These are phyloP conservation scores for Castor canadensis DNA, from an alignment of 2,113 vertebrate species.

Conservation along the genomic window DNA sequence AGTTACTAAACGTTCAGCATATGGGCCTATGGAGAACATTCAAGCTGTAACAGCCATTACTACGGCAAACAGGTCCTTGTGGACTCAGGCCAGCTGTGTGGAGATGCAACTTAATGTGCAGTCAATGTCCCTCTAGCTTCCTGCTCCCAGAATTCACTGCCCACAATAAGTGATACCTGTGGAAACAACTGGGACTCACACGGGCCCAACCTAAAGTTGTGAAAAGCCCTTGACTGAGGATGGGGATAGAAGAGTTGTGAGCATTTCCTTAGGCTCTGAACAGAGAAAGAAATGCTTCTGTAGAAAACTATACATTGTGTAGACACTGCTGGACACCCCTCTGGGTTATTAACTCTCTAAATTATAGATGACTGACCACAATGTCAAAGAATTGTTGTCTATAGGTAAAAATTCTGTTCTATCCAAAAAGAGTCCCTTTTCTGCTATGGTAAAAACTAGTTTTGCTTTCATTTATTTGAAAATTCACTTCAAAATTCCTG, in stretches of 20 bases:
- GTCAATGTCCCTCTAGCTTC: background rate
- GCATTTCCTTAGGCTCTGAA: background rate
- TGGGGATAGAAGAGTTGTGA: background rate
- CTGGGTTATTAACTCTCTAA: background rate
- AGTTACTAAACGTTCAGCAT: background rate
- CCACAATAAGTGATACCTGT: too few relatives aligned
- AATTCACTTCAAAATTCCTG: background rate
- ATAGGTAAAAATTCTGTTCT: background rate
- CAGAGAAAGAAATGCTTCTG: background rate
- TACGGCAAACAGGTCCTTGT: background rate
- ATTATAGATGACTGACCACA: background rate
- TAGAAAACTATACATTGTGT: background rate
- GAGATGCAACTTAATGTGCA: background rate
- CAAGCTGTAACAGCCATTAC: background rate
- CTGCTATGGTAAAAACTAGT: background rate
- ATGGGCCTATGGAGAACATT: background rate
- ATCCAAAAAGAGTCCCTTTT: background rate
- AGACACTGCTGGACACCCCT: background rate
- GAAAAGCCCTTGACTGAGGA: background rate
- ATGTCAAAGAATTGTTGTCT: background rate
- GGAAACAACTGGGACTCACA: background rate
- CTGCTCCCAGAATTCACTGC: too few relatives aligned
- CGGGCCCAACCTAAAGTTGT: rapidly evolving
- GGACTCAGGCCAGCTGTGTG: background rate
- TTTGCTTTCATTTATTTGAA: background rate